Conservation (phyloP, 1,140 invertebrate species). For the Branchinecta lindahli region DNA sequence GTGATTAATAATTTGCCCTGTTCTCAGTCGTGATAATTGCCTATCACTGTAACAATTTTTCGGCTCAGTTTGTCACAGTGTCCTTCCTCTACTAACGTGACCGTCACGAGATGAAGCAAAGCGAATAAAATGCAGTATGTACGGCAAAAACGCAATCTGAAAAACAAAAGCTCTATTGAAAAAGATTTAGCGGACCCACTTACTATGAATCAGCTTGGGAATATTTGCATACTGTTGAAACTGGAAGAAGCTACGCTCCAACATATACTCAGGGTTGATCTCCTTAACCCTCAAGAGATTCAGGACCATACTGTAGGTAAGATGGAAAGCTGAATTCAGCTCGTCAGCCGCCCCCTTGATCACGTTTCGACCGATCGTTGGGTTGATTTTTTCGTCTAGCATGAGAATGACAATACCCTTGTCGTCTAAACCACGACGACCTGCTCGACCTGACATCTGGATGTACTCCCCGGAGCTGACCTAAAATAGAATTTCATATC, state of each 20-base stretch:
- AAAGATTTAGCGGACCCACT: constrained; percentile 28
- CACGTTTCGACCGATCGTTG: constrained; percentile 62
- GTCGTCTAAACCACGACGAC: constrained; percentile 88
- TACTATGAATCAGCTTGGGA: constrained; percentile 71
- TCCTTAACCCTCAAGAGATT: constrained; percentile 93
- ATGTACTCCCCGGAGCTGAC: constrained; percentile 91
- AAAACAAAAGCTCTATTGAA: neutral
- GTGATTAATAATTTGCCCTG: too few relatives aligned
- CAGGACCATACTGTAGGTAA: constrained; percentile 99
- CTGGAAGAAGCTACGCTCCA: constrained; percentile 95
- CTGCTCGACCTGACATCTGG: constrained; percentile 98
- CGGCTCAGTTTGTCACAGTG: too few relatives aligned
- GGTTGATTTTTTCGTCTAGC: constrained; percentile 93
- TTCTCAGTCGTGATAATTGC: too few relatives aligned
- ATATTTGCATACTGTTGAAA: constrained; percentile 96
- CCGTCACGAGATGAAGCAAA: too few relatives aligned
- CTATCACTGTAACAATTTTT: too few relatives aligned
- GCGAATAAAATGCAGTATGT: too few relatives aligned
- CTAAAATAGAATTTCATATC: constrained; percentile 9
- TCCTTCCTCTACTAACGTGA: too few relatives aligned
- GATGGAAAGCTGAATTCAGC: constrained; percentile 95
- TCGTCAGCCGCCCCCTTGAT: constrained; percentile 87
- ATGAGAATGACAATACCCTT: constrained; percentile 97
- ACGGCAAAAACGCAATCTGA: too few relatives aligned
- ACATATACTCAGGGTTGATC: constrained; percentile 98